A percentile compares a stretch with the other conserved stretches of the same genome.
These are phyloP conservation scores for Scotopteryx bipunctaria DNA, from an alignment of 2,888 invertebrate genomes.

Conservation along the genomic window DNA sequence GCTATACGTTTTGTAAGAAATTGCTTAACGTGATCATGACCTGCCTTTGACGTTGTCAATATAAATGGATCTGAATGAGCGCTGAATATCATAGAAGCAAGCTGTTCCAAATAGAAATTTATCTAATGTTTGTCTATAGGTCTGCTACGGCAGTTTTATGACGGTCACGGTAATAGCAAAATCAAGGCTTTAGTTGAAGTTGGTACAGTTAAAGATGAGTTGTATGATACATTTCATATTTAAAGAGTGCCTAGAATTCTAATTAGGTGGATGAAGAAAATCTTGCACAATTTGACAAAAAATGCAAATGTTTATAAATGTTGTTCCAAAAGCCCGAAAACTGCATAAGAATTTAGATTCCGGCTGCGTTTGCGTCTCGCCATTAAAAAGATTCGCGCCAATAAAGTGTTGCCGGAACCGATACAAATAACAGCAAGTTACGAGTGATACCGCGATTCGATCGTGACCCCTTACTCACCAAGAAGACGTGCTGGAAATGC, in stretches of 20 bases:
- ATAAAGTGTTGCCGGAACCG: conserved; percentile 56
- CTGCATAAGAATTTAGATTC: background rate
- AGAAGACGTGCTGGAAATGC: too few species aligned
- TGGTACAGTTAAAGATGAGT: conserved; percentile 15
- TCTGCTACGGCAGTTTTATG: too few species aligned
- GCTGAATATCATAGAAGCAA: too few species aligned
- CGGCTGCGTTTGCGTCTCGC: background rate
- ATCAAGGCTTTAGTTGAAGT: conserved; percentile 1
- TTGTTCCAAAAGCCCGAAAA: background rate
- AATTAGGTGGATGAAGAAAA: conserved; percentile 8
- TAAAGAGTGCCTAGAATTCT: conserved; percentile 16
- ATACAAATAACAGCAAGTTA: conserved; percentile 35
- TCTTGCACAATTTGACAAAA: background rate
- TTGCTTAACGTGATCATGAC: too few species aligned
- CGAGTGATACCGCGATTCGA: conserved; percentile 15
- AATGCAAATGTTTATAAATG: too few species aligned
- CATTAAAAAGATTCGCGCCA: conserved; percentile 41
- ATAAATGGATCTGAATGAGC: too few species aligned
- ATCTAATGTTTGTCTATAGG: too few species aligned
- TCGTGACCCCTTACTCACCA: background rate
- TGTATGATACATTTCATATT: conserved; percentile 28
- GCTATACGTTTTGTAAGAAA: too few species aligned
- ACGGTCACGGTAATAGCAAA: background rate
- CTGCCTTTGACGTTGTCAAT: too few species aligned
- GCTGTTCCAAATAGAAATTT: too few species aligned